Evolutionary conservation across 2,113 vertebrate species (phyloP).

Genomic region (Platichthys flesus): DNA sequence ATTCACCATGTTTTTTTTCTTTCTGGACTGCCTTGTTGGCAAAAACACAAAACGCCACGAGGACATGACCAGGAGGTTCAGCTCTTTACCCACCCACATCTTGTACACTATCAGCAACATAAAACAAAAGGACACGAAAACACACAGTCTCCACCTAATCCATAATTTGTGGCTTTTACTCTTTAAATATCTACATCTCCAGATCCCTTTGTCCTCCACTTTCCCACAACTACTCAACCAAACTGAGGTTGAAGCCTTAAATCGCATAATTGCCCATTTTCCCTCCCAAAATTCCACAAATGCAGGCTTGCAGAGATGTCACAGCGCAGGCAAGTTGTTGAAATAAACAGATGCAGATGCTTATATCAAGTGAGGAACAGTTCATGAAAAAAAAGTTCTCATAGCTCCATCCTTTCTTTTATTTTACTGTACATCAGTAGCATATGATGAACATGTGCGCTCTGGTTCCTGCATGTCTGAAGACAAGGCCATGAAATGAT

Average conservation of each 20-base stretch:
- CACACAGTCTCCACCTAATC: not conserved
- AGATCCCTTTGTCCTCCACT: slow-evolving; percentile 21
- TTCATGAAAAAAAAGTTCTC: not conserved
- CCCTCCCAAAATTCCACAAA: slow-evolving; percentile 30
- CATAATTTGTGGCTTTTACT: slow-evolving; percentile 27
- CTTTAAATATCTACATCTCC: slow-evolving; percentile 17
- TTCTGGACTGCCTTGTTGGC: not conserved
- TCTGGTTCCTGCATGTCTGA: slow-evolving; percentile 16
- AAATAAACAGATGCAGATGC: slow-evolving; percentile 16
- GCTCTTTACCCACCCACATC: not conserved
- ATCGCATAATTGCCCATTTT: slow-evolving; percentile 52
- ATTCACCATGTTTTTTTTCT: slow-evolving; percentile 1
- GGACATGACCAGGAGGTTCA: slow-evolving; percentile 7
- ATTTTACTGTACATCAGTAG: not conserved
- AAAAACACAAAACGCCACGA: not conserved
- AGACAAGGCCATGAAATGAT: not conserved
- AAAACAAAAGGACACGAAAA: slow-evolving; percentile 7
- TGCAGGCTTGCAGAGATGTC: slow-evolving; percentile 32
- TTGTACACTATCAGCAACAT: not conserved
- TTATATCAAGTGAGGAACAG: not conserved
- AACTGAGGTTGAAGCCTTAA: slow-evolving; percentile 22
- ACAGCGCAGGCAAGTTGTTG: slow-evolving; percentile 1
- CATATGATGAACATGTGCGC: slow-evolving; percentile 25
- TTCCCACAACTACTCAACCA: slow-evolving; percentile 38
- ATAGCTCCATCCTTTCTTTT: slow-evolving; percentile 1